Conservation (phyloP, 2,113 vertebrate genomes). For the Circaetus cinerascens region DNA sequence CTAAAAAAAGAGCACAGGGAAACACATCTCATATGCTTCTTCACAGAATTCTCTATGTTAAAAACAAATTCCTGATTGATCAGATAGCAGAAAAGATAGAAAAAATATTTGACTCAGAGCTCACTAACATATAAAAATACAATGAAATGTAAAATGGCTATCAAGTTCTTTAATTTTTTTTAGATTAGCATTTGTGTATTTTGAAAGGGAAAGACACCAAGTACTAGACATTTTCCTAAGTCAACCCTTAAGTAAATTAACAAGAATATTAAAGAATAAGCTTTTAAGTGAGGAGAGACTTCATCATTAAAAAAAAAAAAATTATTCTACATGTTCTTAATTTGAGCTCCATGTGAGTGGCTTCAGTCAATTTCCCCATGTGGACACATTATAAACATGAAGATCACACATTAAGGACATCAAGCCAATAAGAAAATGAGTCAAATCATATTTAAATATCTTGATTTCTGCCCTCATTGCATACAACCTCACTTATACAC, state of each 20-base stretch:
- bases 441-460: neutral
- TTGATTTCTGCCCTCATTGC: neutral
- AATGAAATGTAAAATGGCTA: neutral
- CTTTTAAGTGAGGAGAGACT: neutral
- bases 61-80: neutral
- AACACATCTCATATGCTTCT: neutral
- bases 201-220: neutral
- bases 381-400: neutral
- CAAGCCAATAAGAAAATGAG: neutral
- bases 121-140: neutral
- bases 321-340: neutral
- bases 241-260: neutral
- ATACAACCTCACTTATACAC: neutral
- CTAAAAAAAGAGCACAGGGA: constrained; percentile 65
- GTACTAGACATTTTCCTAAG: neutral
- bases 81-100: neutral
- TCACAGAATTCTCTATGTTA: neutral
- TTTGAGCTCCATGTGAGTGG: neutral
- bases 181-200: neutral
- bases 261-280: neutral
- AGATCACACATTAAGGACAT: neutral
- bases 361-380: neutral
- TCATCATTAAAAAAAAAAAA: neutral
- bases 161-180: neutral
- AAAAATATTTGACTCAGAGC: neutral